Conservation (phyloP, 1,140 invertebrate genomes). For the Drosophila nasuta region DNA sequence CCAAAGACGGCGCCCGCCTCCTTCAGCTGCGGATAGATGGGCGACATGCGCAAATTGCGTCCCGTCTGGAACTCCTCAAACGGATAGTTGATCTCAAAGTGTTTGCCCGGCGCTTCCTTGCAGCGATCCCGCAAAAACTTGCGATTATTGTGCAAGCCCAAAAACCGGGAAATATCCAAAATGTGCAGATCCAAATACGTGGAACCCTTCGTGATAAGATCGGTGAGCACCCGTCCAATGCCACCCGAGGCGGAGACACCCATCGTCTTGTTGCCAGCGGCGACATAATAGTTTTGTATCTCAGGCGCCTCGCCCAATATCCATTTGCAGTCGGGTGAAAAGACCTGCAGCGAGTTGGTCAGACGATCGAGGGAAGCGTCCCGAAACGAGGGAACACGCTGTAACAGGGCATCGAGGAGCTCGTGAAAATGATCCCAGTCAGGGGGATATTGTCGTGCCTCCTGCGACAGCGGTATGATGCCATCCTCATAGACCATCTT, state of each 20-base stretch:
- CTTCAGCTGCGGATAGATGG: constrained; percentile 96
- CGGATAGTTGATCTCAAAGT: constrained; percentile 94
- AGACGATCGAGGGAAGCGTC: constrained; percentile 91
- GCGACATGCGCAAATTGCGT: constrained; percentile 96
- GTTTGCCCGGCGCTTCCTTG: constrained; percentile 96
- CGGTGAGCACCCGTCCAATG: constrained; percentile 95
- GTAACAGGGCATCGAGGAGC: constrained; percentile 93
- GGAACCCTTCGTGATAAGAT: constrained; percentile 94
- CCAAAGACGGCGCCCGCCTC: constrained; percentile 98
- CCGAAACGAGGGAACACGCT: constrained; percentile 92
- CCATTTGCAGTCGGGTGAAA: constrained; percentile 97
- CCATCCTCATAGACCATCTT: constrained; percentile 96
- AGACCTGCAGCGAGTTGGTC: constrained; percentile 95
- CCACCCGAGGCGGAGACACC: constrained; percentile 97
- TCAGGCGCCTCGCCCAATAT: constrained; percentile 97
- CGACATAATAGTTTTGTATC: constrained; percentile 97
- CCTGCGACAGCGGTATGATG: constrained; percentile 86
- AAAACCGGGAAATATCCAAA: constrained; percentile 96
- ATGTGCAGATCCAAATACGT: constrained; percentile 95
- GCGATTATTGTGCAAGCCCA: constrained; percentile 97
- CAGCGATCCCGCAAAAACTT: constrained; percentile 97
- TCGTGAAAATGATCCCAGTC: constrained; percentile 99
- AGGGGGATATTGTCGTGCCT: constrained; percentile 88
- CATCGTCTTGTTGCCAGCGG: constrained; percentile 97
- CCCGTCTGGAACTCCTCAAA: constrained; percentile 94